A percentile compares a stretch with the other conserved stretches of the same genome.
Conservation (phyloP, 2,113 vertebrate genomes). For the Megatriorchis doriae region DNA sequence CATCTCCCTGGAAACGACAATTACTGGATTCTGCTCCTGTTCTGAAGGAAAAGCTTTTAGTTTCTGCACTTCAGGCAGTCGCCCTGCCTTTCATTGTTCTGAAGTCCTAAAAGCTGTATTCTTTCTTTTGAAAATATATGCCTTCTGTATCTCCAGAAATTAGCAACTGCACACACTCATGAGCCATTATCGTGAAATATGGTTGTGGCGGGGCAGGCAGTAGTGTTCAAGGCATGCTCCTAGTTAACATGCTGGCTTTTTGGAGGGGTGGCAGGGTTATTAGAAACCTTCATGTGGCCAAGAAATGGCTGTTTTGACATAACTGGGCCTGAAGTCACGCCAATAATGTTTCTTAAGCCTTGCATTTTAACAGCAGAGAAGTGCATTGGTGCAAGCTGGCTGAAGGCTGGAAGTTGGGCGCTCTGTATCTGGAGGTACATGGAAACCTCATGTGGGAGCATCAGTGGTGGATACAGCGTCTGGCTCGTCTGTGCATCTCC, state of each 20-base stretch:
- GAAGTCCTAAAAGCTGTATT: slow-evolving; percentile 38
- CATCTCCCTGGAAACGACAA: slow-evolving; percentile 75
- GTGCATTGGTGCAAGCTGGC: neutral
- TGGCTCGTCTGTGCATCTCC: neutral
- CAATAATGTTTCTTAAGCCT: neutral
- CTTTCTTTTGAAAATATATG: slow-evolving; percentile 36
- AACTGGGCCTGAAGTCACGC: neutral
- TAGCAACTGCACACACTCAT: neutral
- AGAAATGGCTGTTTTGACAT: neutral
- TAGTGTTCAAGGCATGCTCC: neutral
- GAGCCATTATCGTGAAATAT: neutral
- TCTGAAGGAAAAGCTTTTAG: slow-evolving; percentile 72
- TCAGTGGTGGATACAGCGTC: too few relatives aligned
- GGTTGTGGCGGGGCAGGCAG: neutral
- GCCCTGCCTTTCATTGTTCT: slow-evolving; percentile 44
- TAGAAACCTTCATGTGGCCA: neutral
- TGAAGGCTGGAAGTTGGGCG: neutral
- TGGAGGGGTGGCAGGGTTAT: neutral
- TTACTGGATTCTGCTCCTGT: slow-evolving; percentile 69
- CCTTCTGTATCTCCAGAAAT: slow-evolving; percentile 25
- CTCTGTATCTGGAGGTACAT: neutral
- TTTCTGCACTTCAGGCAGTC: slow-evolving; percentile 59
- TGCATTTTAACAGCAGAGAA: neutral
- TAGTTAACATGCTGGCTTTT: neutral
- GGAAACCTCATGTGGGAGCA: neutral